phyloP scores from a whole-genome alignment of 2,888 invertebrate species.

The Melanostoma mellinum region DNA sequence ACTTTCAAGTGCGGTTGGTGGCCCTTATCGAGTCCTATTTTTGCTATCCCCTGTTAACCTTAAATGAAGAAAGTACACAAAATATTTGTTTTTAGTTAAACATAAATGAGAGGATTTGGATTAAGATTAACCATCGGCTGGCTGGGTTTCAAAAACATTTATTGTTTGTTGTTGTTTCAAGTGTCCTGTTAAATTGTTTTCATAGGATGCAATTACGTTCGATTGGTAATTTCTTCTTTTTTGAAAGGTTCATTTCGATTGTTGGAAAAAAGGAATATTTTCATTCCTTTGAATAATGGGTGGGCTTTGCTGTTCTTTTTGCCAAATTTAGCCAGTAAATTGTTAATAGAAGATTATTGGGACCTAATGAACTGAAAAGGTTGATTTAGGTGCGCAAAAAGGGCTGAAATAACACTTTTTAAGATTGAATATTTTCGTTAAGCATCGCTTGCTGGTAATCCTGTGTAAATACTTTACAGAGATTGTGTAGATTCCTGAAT shows the following conservation, averaged over 20 bases:
- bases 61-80: constrained; percentile 24
- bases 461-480: too few species aligned
- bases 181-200: constrained; percentile 63
- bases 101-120: constrained; percentile 65
- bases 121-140: constrained; percentile 51
- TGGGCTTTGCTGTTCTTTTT: constrained; percentile 45
- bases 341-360: constrained; percentile 37
- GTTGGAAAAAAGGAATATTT: constrained; percentile 1
- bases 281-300: constrained; percentile 39
- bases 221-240: constrained; percentile 11
- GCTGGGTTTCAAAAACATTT: constrained; percentile 23
- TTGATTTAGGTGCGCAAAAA: constrained; percentile 15
- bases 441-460: neutral
- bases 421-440: neutral
- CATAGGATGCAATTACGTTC: constrained; percentile 43
- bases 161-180: constrained; percentile 68
- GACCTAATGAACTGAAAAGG: constrained; percentile 45
- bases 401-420: constrained; percentile 48
- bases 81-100: constrained; percentile 66
- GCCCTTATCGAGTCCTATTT: neutral
- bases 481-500: too few species aligned
- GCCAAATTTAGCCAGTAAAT: constrained; percentile 26
- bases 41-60: neutral
- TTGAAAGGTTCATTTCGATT: neutral
- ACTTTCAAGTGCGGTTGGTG: constrained; percentile 51